Evolutionary conservation across 2,113 vertebrate genomes (phyloP).

Genomic region (Morone saxatilis): DNA sequence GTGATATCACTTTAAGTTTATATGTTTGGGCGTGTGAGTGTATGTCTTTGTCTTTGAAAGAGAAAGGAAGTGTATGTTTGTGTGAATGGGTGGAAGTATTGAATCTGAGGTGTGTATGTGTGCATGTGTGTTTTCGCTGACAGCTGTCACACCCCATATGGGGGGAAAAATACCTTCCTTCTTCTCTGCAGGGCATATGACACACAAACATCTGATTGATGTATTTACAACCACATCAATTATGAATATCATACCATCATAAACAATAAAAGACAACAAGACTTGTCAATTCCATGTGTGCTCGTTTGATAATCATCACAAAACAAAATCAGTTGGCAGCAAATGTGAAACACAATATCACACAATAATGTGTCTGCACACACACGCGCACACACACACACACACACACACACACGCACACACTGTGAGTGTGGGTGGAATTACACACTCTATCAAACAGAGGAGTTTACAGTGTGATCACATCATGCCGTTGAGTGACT

Average conservation of each 20-base stretch:
- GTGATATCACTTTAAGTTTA: neutral
- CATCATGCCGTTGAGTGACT: conserved; percentile 56
- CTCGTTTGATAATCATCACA: conserved; percentile 53
- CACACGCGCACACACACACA: neutral
- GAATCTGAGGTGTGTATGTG: neutral
- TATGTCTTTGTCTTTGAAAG: neutral
- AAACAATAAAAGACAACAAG: conserved; percentile 27
- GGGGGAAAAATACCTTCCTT: neutral
- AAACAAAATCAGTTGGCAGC: conserved; percentile 41
- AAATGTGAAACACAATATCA: conserved; percentile 48
- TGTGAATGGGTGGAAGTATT: conserved; percentile 9
- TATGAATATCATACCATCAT: conserved; percentile 21
- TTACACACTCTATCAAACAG: conserved; percentile 58
- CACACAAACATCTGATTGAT: neutral
- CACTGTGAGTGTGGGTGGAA: conserved; percentile 63
- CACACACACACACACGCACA: conserved; percentile 1
- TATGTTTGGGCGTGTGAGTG: neutral
- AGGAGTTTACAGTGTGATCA: conserved; percentile 64
- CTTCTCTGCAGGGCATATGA: neutral
- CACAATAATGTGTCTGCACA: conserved; percentile 11
- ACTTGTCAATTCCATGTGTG: conserved; percentile 37
- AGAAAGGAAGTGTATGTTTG: conserved; percentile 11
- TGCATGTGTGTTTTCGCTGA: conserved; percentile 1
- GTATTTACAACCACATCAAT: conserved; percentile 41
- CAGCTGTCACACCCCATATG: conserved; percentile 22